Evolutionary conservation across 2,797 vertebrate genomes (phyloP), one percentile per base, ranked within the genome.

Genomic region (Tragopan temminckii): DNA sequence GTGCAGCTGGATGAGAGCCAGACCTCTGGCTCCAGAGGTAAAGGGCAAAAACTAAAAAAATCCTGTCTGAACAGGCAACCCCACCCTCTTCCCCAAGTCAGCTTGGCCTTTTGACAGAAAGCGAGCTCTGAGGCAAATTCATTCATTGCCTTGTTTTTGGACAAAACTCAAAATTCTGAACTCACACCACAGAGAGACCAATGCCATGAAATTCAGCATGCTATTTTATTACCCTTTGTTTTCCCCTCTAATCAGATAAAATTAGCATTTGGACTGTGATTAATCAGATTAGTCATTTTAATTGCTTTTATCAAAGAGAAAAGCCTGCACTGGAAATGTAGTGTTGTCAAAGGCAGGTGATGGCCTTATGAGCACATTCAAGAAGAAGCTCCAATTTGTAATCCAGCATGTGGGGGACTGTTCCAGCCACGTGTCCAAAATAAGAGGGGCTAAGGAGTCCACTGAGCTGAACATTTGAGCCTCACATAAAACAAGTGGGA

Each of bases 21-120:
- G 97, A 97, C 97, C 98, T 96, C 98, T 98, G 98, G 98, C 98
- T 98, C 98, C 98, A 98, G 98, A 98, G 98, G 98, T 97, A 98
- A 98, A 98, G 97, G 98, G 98, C 98, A 98, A 97, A 97, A 97
- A 92, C 97, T 97, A 97, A 98, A 98, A 94, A 94, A 98, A 97
- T 98, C 98, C 94, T 97, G 97, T 98, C 98, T 98, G 97, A 98
- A 97, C 97, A 98, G 96, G 97, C 98, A 96, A 83, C 98, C 97
- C 98, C 98, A 97, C 98, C 97, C 97, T 96, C 94, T 96, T 97
- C 95, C 97, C 95, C 95, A 96, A 98, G 98, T 97, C 97, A 98
- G 94, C 96, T 97, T 98, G 98, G 98, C 98, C 96, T 94, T 61
- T 21, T 97, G 98, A 98, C 98, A 98, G 96, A 97, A 98, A 97